Base-by-base conservation (phyloP, 2,797 vertebrate genomes). In the Coracias cyanogaster region DNA sequence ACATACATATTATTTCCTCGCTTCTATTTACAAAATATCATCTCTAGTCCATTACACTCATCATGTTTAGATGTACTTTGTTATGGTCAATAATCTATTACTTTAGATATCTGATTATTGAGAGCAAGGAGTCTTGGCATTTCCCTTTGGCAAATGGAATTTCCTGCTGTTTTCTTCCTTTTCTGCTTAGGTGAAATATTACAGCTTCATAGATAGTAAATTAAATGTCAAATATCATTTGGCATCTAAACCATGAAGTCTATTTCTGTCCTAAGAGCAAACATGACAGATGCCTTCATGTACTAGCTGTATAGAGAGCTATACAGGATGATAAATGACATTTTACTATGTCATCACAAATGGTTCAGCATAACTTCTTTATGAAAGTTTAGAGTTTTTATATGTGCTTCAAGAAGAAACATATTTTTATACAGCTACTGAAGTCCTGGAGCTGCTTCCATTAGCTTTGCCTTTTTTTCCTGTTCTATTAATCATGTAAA, bases 191-290 rank as follows among this genome's bases (percentile, higher is more conserved):
- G 80, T 91, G 89, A 96, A 80, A 58, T 86, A 92, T 94, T 94
- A 92, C 39, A 49, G 46, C 92, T 96, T 84, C 89, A 85, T 69
- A 93, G 94, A 97, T 96, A 92, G 97, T 93, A 97, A 98, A 97
- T 94, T 97, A 97, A 97, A 97, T 79, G 89, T 97, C 96, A 97
- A 96, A 97, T 97, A 95, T 93, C 96, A 97, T 98, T 98, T 97
- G 89, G 83, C 78, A 70, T 91, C 64, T 73, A 90, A 97, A 93
- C 89, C 52, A 86, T 90, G 85, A 96, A 94, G 89, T 96, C 94
- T 97, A 29, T 96, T 96, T 96, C 85, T 96, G 93, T 95, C 97
- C 90, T 95, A 69, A 91, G 80, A 97, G 93, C 93, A 93, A 89
- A 88, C 78, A 77, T 97, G 95, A 97, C 94, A 97, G 95, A 91